Percentiles rank a stretch among this genome's conserved stretches.
Conservation (phyloP, 2,888 invertebrate genomes). For the Drosophila stalkeri region DNA sequence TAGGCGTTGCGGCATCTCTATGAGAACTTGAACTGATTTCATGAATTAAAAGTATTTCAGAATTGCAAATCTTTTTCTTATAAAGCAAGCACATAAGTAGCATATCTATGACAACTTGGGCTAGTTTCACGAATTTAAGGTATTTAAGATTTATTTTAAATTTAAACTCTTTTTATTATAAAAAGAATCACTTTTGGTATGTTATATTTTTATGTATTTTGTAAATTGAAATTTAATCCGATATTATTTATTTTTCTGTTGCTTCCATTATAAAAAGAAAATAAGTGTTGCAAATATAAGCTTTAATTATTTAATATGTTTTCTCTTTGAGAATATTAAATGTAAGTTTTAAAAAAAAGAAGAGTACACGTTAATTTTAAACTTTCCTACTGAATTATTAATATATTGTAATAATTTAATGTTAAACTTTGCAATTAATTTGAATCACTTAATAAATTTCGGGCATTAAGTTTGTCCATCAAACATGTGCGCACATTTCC, state of each 20-base stretch:
- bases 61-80: background rate
- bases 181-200: background rate
- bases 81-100: background rate
- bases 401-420: too few species aligned
- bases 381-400: too few species aligned
- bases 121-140: too few species aligned
- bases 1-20: background rate
- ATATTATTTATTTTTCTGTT: background rate
- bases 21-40: background rate
- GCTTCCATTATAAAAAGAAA: too few species aligned
- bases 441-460: background rate
- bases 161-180: background rate
- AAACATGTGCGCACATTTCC: slow-evolving; percentile 6
- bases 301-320: background rate
- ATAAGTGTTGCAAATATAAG: too few species aligned
- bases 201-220: too few species aligned
- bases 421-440: too few species aligned
- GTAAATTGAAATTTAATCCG: background rate
- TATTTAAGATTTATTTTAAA: too few species aligned
- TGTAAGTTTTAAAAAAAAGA: too few species aligned
- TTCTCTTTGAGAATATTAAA: too few species aligned
- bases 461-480: background rate
- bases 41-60: background rate
- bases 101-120: too few species aligned
- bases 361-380: too few species aligned